Percentiles rank a stretch among this genome's conserved stretches.
Conservation (phyloP, 2,113 vertebrate genomes). For the Cervus canadensis region DNA sequence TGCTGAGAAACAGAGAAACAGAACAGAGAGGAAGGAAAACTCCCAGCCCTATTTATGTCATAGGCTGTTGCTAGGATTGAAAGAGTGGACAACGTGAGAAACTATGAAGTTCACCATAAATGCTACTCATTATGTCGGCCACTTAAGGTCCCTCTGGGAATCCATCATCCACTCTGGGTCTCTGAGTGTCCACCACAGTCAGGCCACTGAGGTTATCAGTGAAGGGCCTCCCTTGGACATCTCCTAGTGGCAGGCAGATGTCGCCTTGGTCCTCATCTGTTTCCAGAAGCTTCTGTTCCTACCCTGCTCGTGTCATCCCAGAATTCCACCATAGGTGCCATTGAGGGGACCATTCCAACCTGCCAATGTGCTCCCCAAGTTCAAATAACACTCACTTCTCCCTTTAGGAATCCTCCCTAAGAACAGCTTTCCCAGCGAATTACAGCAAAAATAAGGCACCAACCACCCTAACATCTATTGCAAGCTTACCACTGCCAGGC, state of each 20-base stretch:
- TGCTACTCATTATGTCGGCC: not conserved
- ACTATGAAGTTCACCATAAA: not conserved
- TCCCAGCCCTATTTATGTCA: not conserved
- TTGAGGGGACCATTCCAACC: not conserved
- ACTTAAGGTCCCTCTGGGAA: conserved; percentile 11
- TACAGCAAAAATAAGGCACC: not conserved
- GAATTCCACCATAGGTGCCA: accelerated
- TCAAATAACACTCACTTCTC: not conserved
- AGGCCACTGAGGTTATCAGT: not conserved
- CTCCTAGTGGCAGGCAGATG: not conserved
- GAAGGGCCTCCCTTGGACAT: not conserved
- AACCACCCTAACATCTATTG: not conserved
- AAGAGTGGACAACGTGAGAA: not conserved
- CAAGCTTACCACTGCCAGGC: not conserved
- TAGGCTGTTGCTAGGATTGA: not conserved
- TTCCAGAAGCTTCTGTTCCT: not conserved
- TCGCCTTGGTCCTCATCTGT: not conserved
- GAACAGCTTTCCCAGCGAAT: not conserved
- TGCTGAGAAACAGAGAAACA: not conserved
- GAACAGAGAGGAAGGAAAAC: not conserved
- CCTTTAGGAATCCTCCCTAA: not conserved
- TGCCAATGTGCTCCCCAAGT: not conserved
- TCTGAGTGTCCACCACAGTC: not conserved
- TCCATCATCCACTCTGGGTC: not conserved
- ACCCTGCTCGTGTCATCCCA: too few relatives aligned